Evolutionary conservation across 2,113 vertebrate genomes (phyloP), one percentile per base, ranked within the genome.

Genomic region (Peucedramus taeniatus): DNA sequence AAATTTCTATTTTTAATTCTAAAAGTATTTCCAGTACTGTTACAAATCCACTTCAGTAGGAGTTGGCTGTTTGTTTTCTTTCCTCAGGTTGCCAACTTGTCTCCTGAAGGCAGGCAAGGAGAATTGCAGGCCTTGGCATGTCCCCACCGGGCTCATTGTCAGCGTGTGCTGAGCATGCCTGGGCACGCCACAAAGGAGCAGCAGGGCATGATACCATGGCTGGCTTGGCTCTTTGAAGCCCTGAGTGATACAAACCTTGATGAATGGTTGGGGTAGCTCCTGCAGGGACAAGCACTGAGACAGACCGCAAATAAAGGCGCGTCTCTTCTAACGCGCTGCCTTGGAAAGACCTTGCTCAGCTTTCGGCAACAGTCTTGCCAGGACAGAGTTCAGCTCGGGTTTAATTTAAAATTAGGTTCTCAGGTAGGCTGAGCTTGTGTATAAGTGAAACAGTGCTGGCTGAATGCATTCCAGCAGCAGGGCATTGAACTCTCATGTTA

Each of bases 141-240:
- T 64, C 66, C 75, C 42, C 42, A 1, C 23, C 0, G 1, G 1
- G 1, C n/a, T 63, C 42, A 2, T n/a, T 70, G 81, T 35, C 31
- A 2, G 71, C 0, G 21, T 35, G 39, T n/a, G 83, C 71, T 45
- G n/a, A 69, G 64, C 86, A 0, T 3, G 93, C 53, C 56, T 31
- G 49, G 83, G 92, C 94, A 53, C 0, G 45, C 74, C 21, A 10
- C 63, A 35, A 4, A 57, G 31, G 75, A 92, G 75, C 71, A 80
- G 4, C 79, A 50, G 82, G 37, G 61, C 54, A 2, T 2, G 59
- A 28, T 42, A 35, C 30, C 42, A 0, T 2, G 86, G 9, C 79
- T 50, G 83, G 7, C 10, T 44, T 54, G 83, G 54, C 64, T 86
- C 64, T 70, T 65, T 57, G 80, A 74, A 92, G 76, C 80, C 42